A percentile compares a stretch with the other conserved stretches of the same genome.
phyloP scores from a whole-genome alignment of 2,797 vertebrate species.

The Scleropages formosus region DNA sequence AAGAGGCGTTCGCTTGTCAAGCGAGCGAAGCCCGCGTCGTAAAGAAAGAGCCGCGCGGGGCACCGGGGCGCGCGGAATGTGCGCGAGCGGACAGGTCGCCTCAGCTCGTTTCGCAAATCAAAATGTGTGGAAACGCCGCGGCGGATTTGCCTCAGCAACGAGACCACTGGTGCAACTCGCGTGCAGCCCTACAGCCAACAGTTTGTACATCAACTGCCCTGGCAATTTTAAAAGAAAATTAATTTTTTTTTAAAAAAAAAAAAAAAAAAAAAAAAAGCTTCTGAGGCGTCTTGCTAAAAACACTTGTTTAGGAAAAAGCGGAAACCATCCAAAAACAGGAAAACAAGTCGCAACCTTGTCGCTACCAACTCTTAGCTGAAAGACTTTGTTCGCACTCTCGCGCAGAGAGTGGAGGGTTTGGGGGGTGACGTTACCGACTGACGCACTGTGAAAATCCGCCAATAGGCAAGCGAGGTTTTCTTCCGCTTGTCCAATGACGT shows the following conservation, averaged over 20 bases:
- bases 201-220: conserved; percentile 7
- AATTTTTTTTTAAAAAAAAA: not conserved
- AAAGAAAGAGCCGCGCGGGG: conserved; percentile 9
- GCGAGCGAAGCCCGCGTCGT: no score
- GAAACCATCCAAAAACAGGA: conserved; percentile 15
- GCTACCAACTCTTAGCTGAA: conserved; percentile 26
- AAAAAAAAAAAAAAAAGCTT: not conserved
- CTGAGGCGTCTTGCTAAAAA: conserved; percentile 11
- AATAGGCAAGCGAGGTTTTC: conserved; percentile 16
- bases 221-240: no score
- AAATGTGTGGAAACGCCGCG: no score
- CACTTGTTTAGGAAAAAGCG: not conserved
- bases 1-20: no score
- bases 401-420: conserved; percentile 28
- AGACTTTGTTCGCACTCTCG: conserved; percentile 36
- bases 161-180: conserved; percentile 27
- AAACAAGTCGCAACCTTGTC: conserved; percentile 2
- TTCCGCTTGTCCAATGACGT: conserved; percentile 20
- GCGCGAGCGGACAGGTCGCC: no score
- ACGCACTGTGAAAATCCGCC: conserved; percentile 17
- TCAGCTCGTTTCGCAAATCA: no score
- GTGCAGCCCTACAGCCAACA: conserved; percentile 6
- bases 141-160: conserved; percentile 6
- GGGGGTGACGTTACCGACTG: conserved; percentile 27
- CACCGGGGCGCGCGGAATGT: no score